Conservation (phyloP, 2,797 vertebrate genomes). For the Acrossocheilus fasciatus region DNA sequence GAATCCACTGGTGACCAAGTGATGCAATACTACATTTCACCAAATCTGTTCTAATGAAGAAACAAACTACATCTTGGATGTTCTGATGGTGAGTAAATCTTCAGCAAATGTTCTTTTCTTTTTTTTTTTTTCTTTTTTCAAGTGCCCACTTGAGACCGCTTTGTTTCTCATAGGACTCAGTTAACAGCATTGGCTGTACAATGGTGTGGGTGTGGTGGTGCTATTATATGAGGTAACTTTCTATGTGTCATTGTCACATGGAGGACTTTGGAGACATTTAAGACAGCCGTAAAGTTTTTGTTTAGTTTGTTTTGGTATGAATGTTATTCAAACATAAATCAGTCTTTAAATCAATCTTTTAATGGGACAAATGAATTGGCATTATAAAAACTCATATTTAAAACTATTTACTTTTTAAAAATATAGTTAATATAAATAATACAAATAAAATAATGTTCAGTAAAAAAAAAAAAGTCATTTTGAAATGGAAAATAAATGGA, state of each 20-base stretch:
- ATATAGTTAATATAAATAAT: not conserved
- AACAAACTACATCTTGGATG: not conserved
- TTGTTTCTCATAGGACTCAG: not conserved
- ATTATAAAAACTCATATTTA: not conserved
- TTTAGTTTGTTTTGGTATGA: not conserved
- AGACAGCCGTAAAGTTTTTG: not conserved
- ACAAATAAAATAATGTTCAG: not conserved
- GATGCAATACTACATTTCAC: not conserved
- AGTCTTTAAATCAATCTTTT: not conserved
- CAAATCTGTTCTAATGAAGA: not conserved
- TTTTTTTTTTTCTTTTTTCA: not conserved
- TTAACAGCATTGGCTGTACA: not conserved
- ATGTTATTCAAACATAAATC: not conserved
- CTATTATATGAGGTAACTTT: not conserved
- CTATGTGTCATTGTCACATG: not conserved
- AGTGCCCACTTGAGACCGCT: not conserved
- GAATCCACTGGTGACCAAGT: not conserved
- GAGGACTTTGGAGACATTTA: not conserved
- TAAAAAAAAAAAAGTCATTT: not conserved
- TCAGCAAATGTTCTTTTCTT: not conserved
- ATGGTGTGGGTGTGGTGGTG: not conserved
- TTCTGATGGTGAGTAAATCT: not conserved
- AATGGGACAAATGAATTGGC: not conserved
- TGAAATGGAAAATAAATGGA: not conserved
- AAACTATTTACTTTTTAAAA: not conserved